Evolutionary conservation across 2,888 invertebrate species (phyloP).

Genomic region (Antheraea yamamai): DNA sequence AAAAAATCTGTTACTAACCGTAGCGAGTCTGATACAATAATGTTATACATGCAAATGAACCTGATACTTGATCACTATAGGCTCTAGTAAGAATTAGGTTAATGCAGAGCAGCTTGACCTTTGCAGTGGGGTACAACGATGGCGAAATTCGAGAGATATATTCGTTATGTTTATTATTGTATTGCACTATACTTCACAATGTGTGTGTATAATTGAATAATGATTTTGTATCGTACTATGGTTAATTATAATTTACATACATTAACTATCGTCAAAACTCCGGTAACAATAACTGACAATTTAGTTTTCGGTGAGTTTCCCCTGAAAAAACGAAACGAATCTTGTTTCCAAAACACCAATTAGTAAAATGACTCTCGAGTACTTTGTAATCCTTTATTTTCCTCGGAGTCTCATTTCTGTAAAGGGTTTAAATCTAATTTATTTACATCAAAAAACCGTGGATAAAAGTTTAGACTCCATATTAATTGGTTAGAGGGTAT

Average conservation of each 20-base stretch:
- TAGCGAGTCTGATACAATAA: too few species aligned
- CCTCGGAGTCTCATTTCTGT: conserved; percentile 5
- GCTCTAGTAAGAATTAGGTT: too few species aligned
- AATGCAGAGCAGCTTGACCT: too few species aligned
- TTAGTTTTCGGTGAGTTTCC: background rate
- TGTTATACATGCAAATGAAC: too few species aligned
- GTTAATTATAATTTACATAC: background rate
- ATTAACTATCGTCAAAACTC: background rate
- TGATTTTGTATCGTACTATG: background rate
- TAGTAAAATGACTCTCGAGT: conserved; percentile 14
- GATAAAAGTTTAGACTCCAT: conserved; percentile 34
- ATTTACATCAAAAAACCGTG: conserved; percentile 9
- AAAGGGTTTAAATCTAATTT: conserved; percentile 16
- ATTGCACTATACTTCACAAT: too few species aligned
- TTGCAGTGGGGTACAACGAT: too few species aligned
- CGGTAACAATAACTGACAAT: background rate
- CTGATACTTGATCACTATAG: too few species aligned
- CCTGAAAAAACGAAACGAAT: conserved; percentile 10
- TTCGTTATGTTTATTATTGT: too few species aligned
- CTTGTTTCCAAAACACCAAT: conserved; percentile 12
- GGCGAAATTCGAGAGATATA: too few species aligned
- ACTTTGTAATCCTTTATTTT: conserved; percentile 11
- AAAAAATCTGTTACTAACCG: too few species aligned
- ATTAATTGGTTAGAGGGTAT: conserved; percentile 21
- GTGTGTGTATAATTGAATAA: background rate